These are phyloP conservation scores for Pao palembangensis DNA, from an alignment of 2,113 vertebrate species.

Conservation along the genomic window DNA sequence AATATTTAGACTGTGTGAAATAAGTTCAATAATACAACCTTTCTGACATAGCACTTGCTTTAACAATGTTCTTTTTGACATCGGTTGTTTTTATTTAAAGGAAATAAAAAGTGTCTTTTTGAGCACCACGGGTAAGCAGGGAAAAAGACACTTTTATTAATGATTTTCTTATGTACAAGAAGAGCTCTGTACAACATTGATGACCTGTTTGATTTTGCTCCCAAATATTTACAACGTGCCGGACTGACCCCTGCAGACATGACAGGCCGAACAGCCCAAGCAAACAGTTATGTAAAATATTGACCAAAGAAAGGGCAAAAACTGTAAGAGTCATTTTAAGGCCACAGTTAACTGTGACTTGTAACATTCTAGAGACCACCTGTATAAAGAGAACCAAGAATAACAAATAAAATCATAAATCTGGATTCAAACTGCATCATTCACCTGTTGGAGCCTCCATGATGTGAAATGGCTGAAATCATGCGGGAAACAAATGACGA, in stretches of 20 bases:
- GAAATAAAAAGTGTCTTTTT: background rate
- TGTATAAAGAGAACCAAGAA: background rate
- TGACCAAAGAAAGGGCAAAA: slow-evolving; percentile 18
- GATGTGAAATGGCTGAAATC: too few relatives aligned
- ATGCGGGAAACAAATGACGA: too few relatives aligned
- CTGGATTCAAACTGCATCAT: too few relatives aligned
- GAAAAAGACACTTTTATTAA: slow-evolving; percentile 50
- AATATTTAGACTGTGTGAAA: too few relatives aligned
- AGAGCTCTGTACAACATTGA: slow-evolving; percentile 50
- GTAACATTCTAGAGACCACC: background rate
- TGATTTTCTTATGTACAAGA: slow-evolving; percentile 56
- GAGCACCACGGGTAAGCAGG: background rate
- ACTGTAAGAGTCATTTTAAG: slow-evolving; percentile 20
- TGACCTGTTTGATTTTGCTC: background rate
- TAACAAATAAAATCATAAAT: too few relatives aligned
- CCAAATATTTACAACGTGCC: slow-evolving; percentile 40
- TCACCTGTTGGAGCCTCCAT: too few relatives aligned
- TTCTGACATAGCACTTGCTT: too few relatives aligned
- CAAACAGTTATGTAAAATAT: slow-evolving; percentile 12
- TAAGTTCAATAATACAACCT: too few relatives aligned
- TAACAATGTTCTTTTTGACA: too few relatives aligned
- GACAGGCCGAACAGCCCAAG: slow-evolving; percentile 9
- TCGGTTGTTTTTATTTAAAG: background rate
- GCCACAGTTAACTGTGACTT: too few relatives aligned
- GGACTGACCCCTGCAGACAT: slow-evolving; percentile 21